Evolutionary conservation across 2,797 vertebrate species (phyloP).

Genomic region (Coranthus polyacanthus): DNA sequence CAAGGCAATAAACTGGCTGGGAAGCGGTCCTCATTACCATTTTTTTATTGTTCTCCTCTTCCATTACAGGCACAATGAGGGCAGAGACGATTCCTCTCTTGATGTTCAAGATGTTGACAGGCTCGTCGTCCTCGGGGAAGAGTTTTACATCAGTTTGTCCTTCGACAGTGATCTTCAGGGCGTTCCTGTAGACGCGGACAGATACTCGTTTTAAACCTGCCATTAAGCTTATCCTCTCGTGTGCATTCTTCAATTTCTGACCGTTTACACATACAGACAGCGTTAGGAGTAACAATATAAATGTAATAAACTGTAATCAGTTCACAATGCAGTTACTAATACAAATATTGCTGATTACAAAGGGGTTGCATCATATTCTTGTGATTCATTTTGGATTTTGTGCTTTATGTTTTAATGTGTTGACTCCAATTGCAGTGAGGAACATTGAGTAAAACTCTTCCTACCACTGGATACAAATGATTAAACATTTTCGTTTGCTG

Average conservation of each 20-base stretch:
- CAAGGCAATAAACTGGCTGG: conserved; percentile 2
- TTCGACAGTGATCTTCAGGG: conserved; percentile 78
- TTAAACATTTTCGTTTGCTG: too few relatives aligned
- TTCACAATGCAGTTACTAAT: background rate
- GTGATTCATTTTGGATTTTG: too few relatives aligned
- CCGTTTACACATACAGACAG: too few relatives aligned
- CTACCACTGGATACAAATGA: too few relatives aligned
- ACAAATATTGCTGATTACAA: too few relatives aligned
- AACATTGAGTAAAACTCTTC: too few relatives aligned
- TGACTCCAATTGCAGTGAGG: too few relatives aligned
- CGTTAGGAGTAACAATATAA: too few relatives aligned
- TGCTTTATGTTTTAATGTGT: too few relatives aligned
- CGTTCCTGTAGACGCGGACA: conserved; percentile 69
- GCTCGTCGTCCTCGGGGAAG: conserved; percentile 88
- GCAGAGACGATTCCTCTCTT: conserved; percentile 94
- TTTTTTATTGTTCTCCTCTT: conserved; percentile 72
- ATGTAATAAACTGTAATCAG: too few relatives aligned
- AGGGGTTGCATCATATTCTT: too few relatives aligned
- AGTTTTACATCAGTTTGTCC: conserved; percentile 82
- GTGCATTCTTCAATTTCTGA: too few relatives aligned
- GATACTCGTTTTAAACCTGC: conserved; percentile 27
- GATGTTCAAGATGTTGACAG: conserved; percentile 90
- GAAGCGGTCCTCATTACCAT: conserved; percentile 68
- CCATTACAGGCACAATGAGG: conserved; percentile 88
- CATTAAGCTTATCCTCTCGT: conserved; percentile 1